A percentile compares a stretch with the other conserved stretches of the same genome.
Evolutionary conservation across 2,888 invertebrate genomes (phyloP).

Genomic region (Eudasyphora cyanicolor): DNA sequence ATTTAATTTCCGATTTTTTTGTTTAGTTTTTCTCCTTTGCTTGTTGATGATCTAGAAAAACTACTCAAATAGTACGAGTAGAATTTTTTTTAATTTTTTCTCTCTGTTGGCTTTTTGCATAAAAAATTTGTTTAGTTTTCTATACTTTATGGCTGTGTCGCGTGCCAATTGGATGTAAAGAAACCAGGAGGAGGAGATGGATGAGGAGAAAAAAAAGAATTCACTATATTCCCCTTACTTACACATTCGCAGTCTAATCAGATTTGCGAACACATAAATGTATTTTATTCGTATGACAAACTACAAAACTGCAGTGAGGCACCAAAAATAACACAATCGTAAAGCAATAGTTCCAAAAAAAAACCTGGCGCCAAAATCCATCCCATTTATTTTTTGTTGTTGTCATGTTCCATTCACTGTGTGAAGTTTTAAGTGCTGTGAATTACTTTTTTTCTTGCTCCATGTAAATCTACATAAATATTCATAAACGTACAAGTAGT

Average conservation of each 20-base stretch:
- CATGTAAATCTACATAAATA: neutral
- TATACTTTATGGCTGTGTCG: slow-evolving; percentile 52
- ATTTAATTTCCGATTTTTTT: slow-evolving; percentile 22
- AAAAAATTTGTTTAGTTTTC: neutral
- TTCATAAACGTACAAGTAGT: too few species aligned
- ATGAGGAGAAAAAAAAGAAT: neutral
- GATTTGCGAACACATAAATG: slow-evolving; percentile 2
- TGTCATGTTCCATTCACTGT: neutral
- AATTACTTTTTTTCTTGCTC: neutral
- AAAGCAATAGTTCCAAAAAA: slow-evolving; percentile 47
- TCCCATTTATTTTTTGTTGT: neutral
- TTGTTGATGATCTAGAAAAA: slow-evolving; percentile 17
- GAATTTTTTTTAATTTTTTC: slow-evolving; percentile 18
- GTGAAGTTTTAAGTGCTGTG: neutral
- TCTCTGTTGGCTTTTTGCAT: neutral
- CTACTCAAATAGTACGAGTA: slow-evolving; percentile 8
- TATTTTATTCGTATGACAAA: slow-evolving; percentile 47
- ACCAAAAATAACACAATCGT: slow-evolving; percentile 29
- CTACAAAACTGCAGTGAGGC: slow-evolving; percentile 27
- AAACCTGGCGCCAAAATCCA: slow-evolving; percentile 29
- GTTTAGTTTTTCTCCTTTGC: neutral
- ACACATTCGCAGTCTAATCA: neutral
- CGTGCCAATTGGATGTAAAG: slow-evolving; percentile 62
- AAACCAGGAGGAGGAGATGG: neutral
- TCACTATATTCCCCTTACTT: neutral